phyloP scores from a whole-genome alignment of 2,888 invertebrate genomes.

The Lutraria lutraria region DNA sequence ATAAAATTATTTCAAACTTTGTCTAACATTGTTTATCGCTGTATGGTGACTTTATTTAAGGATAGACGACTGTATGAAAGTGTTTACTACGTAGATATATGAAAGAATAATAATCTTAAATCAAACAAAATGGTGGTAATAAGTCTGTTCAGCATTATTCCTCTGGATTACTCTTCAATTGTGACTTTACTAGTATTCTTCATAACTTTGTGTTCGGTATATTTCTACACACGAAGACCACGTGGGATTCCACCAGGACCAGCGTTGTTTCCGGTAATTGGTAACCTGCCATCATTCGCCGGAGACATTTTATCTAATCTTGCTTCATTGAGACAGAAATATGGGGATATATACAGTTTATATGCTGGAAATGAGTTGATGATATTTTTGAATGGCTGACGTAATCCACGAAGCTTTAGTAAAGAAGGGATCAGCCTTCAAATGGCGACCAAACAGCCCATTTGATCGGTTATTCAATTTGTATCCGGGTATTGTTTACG shows the following conservation, averaged over 20 bases:
- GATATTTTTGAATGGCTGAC: slow-evolving; percentile 59
- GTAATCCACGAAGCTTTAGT: slow-evolving; percentile 56
- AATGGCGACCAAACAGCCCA: slow-evolving; percentile 15
- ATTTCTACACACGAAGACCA: slow-evolving; percentile 35
- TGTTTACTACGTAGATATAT: too few relatives aligned
- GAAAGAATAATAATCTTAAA: too few relatives aligned
- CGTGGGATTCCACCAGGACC: slow-evolving; percentile 57
- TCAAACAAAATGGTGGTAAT: background rate
- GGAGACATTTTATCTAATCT: slow-evolving; percentile 30
- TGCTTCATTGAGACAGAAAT: slow-evolving; percentile 34
- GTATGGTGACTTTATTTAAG: too few relatives aligned
- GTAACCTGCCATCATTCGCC: slow-evolving; percentile 49
- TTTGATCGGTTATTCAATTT: slow-evolving; percentile 19
- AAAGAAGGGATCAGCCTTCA: slow-evolving; percentile 57
- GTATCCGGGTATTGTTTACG: slow-evolving; percentile 37
- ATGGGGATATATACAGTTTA: slow-evolving; percentile 58
- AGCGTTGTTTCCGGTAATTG: slow-evolving; percentile 52
- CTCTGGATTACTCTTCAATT: background rate
- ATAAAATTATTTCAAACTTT: too few relatives aligned
- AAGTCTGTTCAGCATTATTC: background rate
- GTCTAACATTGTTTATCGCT: too few relatives aligned
- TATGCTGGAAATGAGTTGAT: slow-evolving; percentile 55
- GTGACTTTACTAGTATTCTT: slow-evolving; percentile 46
- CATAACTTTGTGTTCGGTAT: slow-evolving; percentile 34
- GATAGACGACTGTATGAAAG: too few relatives aligned